Base-by-base conservation (phyloP, 2,113 vertebrate genomes). In the Pleuronectes platessa region DNA sequence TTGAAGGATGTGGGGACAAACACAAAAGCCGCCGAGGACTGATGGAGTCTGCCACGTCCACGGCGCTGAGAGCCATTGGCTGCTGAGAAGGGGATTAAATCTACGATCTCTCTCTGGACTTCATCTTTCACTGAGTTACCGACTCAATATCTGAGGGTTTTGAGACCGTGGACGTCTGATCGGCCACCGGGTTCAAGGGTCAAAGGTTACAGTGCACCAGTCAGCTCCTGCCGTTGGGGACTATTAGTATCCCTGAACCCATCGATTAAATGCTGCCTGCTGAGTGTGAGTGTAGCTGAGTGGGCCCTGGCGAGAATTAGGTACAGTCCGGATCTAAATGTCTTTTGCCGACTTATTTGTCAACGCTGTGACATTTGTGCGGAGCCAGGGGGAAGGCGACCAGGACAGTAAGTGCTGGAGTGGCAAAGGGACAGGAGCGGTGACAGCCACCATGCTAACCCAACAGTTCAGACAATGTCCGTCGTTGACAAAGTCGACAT, bases 1-100 rank as follows among this genome's bases (percentile, higher is more conserved):
- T 85, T 84, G 84, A 87, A 75, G 65, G 79, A 84, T 82, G 68
- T 74, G 62, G 79, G 80, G 80, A 86, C 71, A 71, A 74, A 79
- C 77, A 87, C 76, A 79, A 82, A 88, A 87, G 76, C 65, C 68
- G 61, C 27, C 58, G 15, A 67, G 76, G 58, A 66, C 69, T 79
- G 71, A 86, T 89, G 70, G 80, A 68, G 64, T 53, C 65, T 61
- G 64, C 61, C 61, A 40, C 54, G 68, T 74, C 75, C 81, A 73
- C 79, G 26, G 27, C 27, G 27, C 24, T 42, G 49, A 69, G 59
- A 82, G 53, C 8, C 37, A 40, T 1, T 40, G 12, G 60, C 27
- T 63, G 74, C 61, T 80, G 73, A 81, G 72, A 70, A 70, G 42
- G 83, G 60, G 45, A 79, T 78, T 71, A 53, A 84, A 81, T 61